phyloP scores from a whole-genome alignment of 2,113 vertebrate genomes.

The Anhinga anhinga region DNA sequence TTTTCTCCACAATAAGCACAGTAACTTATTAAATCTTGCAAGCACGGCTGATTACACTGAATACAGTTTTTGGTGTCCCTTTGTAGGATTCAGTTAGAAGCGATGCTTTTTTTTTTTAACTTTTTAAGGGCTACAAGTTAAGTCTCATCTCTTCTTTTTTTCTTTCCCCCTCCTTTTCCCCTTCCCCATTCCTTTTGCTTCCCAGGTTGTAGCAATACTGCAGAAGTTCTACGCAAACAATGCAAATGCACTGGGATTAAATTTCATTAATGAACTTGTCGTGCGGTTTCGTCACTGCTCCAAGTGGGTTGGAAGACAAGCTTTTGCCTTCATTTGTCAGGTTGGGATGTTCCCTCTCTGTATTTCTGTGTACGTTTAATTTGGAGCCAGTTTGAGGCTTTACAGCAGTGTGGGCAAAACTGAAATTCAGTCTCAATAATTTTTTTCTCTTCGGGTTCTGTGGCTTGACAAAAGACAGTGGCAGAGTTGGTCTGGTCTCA shows the following conservation, averaged over 20 bases:
- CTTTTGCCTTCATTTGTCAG: constrained; percentile 81
- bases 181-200: neutral
- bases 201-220: constrained; percentile 75
- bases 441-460: neutral
- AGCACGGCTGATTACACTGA: neutral
- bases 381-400: neutral
- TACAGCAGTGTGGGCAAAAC: neutral
- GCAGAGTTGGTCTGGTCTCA: neutral
- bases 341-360: constrained; percentile 31
- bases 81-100: neutral
- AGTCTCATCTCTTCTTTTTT: neutral
- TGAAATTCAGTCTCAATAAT: fast-evolving
- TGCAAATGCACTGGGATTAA: constrained; percentile 63
- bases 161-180: neutral
- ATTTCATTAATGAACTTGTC: constrained; percentile 71
- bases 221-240: constrained; percentile 69
- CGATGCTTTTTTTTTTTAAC: neutral
- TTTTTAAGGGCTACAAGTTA: neutral
- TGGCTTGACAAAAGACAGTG: neutral
- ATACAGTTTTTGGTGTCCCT: neutral
- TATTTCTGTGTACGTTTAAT: neutral
- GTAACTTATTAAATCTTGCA: neutral
- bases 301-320: constrained; percentile 79
- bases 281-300: constrained; percentile 70
- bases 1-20: neutral